phyloP scores from a whole-genome alignment of 1,140 invertebrate genomes.

The Pinna nobilis region DNA sequence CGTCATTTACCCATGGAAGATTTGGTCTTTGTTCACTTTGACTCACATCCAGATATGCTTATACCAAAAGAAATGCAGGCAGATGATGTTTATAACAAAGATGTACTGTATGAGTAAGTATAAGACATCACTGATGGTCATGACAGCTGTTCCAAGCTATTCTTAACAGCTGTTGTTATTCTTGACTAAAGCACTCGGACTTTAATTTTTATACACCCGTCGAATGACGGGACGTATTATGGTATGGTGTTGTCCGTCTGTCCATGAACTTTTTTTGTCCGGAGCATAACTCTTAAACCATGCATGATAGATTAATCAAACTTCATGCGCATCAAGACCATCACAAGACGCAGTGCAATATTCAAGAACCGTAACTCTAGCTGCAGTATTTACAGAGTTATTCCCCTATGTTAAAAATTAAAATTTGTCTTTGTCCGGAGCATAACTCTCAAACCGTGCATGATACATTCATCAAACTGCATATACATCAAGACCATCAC shows the following conservation, averaged over 20 bases:
- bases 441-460: too few species aligned
- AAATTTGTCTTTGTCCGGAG: too few species aligned
- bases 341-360: too few species aligned
- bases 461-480: not conserved
- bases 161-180: not conserved
- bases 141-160: not conserved
- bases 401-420: not conserved
- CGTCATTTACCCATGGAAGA: constrained; percentile 86
- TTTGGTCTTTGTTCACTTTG: constrained; percentile 88
- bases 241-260: too few species aligned
- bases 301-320: too few species aligned
- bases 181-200: not conserved
- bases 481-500: too few species aligned
- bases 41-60: constrained; percentile 93
- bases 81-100: constrained; percentile 81
- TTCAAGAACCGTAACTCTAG: too few species aligned
- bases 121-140: not conserved
- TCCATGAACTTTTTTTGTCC: too few species aligned
- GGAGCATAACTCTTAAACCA: too few species aligned
- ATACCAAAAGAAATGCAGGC: constrained; percentile 85
- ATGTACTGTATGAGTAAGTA: constrained; percentile 76
- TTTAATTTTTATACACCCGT: not conserved
- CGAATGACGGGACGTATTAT: too few species aligned
- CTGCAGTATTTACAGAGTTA: too few species aligned
- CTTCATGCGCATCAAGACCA: too few species aligned